phyloP scores from a whole-genome alignment of 2,113 vertebrate species.

The Tricholaema leucomelas region DNA sequence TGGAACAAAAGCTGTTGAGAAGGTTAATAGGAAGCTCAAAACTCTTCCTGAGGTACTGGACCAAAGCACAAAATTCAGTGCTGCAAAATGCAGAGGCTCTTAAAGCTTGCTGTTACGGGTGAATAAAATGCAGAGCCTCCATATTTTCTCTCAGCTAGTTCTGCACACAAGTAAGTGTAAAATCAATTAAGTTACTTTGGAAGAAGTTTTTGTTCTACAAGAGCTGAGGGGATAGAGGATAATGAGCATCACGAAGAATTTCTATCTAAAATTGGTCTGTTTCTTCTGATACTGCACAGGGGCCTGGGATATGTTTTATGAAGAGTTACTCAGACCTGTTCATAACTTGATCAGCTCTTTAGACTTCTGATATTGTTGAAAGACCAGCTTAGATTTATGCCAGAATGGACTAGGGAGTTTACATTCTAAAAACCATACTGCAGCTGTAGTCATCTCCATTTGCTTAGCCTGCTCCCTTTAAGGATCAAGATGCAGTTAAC shows the following conservation, averaged over 20 bases:
- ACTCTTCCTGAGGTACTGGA: background rate
- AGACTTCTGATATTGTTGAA: background rate
- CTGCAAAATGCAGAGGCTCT: background rate
- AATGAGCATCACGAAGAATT: background rate
- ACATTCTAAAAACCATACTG: background rate
- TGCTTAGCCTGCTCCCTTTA: background rate
- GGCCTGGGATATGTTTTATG: background rate
- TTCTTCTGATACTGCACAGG: background rate
- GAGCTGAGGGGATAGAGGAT: background rate
- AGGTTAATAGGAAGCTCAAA: background rate
- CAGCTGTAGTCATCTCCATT: background rate
- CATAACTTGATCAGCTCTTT: background rate
- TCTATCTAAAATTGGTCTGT: background rate
- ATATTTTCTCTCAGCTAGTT: background rate
- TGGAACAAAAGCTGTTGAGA: background rate
- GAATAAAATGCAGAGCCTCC: background rate
- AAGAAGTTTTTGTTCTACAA: background rate
- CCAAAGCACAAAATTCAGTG: background rate
- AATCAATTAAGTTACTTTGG: background rate
- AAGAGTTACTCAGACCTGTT: background rate
- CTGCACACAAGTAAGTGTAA: background rate
- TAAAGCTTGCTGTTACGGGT: background rate
- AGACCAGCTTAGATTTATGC: background rate
- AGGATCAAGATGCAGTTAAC: background rate
- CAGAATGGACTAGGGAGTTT: background rate